Base-by-base conservation (phyloP, 2,797 vertebrate species). In the Euthynnus affinis region DNA sequence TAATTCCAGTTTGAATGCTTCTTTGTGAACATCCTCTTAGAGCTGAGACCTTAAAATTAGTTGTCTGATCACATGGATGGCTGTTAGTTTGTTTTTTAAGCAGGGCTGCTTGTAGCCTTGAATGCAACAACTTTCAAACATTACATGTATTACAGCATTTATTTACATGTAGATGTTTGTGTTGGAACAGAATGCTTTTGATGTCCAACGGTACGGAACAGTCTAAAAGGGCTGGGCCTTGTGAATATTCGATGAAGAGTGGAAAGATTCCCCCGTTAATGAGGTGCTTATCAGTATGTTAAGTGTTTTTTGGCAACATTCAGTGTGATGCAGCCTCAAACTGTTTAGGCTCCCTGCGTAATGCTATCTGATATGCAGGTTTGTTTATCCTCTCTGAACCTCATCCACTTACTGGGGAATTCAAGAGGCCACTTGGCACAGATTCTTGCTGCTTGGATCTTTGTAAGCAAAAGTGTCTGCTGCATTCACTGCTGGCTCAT, bases 181-280 rank as follows among this genome's bases (percentile, higher is more conserved):
- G 29, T 69, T 62, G 2, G 4, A 72, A 68, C 74, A 76, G 83
- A 84, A 71, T 53, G 13, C 53, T 74, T 84, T 85, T 83, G 78
- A 82, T 85, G 58, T 71, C 72, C 58, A 55, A 63, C 42, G 4
- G 64, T 51, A 53, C 18, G 48, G 72, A 37, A 51, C 78, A 77
- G 51, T 74, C 60, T 55, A 34, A 82, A 58, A 42, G 63, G 70
- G 40, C 61, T 5, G 53, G 67, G 73, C 65, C 32, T 85, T 12
- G 63, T 91, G 80, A 89, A 86, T 88, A 80, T 90, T 85, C 91
- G 49, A 90, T 83, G 85, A 87, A 75, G 59, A 78, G 76, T 48
- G 22, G 83, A 76, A 78, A 73, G 66, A 81, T 83, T 70, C 23
- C 17, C 2, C 40, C 52, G 51, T 74, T 87, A 88, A 88, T 84